A percentile compares a stretch with the other conserved stretches of the same genome.
These are phyloP conservation scores for Cataglyphis hispanica DNA, from an alignment of 1,140 invertebrate genomes.

Conservation along the genomic window DNA sequence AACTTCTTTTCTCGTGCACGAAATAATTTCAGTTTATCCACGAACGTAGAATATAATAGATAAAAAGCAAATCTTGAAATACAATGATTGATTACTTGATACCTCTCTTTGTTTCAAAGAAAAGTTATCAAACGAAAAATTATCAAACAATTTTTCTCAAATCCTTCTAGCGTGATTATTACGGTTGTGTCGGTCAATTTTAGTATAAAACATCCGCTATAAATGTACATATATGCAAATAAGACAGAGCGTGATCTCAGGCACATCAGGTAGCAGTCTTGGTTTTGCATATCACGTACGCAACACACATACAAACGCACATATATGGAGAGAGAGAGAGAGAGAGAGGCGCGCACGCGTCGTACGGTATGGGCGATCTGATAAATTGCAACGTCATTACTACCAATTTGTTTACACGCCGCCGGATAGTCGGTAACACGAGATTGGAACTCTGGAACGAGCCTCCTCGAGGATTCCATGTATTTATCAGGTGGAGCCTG, in stretches of 20 bases:
- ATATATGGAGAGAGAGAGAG: neutral
- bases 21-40: neutral
- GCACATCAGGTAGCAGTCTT: slow-evolving; percentile 66
- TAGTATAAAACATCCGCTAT: slow-evolving; percentile 34
- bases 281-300: slow-evolving; percentile 58
- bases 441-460: slow-evolving; percentile 51
- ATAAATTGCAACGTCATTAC: slow-evolving; percentile 85
- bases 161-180: neutral
- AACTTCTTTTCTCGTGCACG: no score
- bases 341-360: neutral
- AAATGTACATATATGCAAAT: slow-evolving; percentile 69
- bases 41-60: neutral
- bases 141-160: neutral
- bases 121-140: no score
- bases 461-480: slow-evolving; percentile 63
- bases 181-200: neutral
- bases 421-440: slow-evolving; percentile 80
- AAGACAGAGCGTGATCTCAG: slow-evolving; percentile 33
- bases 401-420: slow-evolving; percentile 84
- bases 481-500: slow-evolving; percentile 73
- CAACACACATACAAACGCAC: slow-evolving; percentile 10
- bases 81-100: neutral
- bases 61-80: neutral
- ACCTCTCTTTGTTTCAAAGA: no score
- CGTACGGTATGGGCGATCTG: slow-evolving; percentile 75